Evolutionary conservation across 2,797 vertebrate species (phyloP).

Genomic region (Valencia hispanica): DNA sequence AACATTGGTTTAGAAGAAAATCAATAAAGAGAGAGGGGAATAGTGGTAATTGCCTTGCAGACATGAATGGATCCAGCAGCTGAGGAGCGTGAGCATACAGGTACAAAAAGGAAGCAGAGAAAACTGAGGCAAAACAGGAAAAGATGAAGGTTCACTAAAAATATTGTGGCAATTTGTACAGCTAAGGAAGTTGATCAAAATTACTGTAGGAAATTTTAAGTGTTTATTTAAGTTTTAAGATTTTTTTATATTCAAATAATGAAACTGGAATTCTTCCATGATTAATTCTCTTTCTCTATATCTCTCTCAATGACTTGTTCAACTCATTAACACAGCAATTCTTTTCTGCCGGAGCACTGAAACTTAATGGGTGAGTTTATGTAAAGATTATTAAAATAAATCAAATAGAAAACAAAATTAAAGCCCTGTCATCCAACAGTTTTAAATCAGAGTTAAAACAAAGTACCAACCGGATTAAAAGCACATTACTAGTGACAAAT

Average conservation of each 20-base stretch:
- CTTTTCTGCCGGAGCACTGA: background rate
- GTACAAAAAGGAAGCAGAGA: conserved; percentile 33
- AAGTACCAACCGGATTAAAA: background rate
- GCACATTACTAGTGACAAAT: background rate
- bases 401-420: background rate
- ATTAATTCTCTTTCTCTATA: background rate
- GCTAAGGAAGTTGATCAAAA: no score
- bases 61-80: conserved; percentile 54
- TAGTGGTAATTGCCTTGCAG: conserved; percentile 66
- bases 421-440: background rate
- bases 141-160: conserved; percentile 11
- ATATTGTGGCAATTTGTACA: conserved; percentile 4
- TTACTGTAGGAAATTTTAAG: background rate
- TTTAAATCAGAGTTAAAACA: background rate
- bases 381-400: background rate
- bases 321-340: background rate
- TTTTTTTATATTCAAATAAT: background rate
- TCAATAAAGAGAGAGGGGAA: conserved; percentile 61
- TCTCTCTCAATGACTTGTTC: background rate
- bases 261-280: background rate
- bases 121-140: background rate
- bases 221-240: background rate
- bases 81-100: conserved; percentile 33
- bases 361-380: background rate
- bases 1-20: conserved; percentile 49